These are phyloP conservation scores for Diplolepis rosae DNA, from an alignment of 2,888 invertebrate genomes.

Conservation along the genomic window DNA sequence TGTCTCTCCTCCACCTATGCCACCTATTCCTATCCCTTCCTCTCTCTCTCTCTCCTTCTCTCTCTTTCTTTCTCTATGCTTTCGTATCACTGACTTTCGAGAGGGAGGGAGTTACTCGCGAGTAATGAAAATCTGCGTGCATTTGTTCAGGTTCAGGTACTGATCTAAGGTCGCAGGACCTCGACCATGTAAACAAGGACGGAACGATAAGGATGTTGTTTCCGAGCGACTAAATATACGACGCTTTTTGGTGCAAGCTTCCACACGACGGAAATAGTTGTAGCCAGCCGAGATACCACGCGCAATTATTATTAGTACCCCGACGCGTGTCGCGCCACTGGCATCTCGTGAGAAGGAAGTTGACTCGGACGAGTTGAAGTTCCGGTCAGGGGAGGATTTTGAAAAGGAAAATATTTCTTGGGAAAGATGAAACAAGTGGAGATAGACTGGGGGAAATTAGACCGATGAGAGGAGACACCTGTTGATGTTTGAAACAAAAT, in stretches of 20 bases:
- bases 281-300: constrained; percentile 28
- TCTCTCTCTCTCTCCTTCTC: not conserved
- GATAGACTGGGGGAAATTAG: constrained; percentile 34
- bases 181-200: not conserved
- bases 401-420: constrained; percentile 36
- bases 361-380: not conserved
- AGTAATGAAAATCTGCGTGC: too few relatives aligned
- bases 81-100: not conserved
- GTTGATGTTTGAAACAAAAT: constrained; percentile 55
- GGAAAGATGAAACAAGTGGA: constrained; percentile 32
- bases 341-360: not conserved
- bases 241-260: too few relatives aligned
- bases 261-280: constrained; percentile 16
- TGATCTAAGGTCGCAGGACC: too few relatives aligned
- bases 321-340: too few relatives aligned
- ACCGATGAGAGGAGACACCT: constrained; percentile 61
- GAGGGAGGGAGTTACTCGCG: not conserved
- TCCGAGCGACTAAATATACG: constrained; percentile 37
- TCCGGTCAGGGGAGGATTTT: constrained; percentile 23
- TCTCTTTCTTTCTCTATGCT: not conserved
- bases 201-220: not conserved
- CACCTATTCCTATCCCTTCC: not conserved
- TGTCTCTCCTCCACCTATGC: not conserved
- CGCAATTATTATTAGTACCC: constrained; percentile 28
- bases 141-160: constrained; percentile 18